Conservation (phyloP, 2,113 vertebrate species). For the Acinonyx jubatus region DNA sequence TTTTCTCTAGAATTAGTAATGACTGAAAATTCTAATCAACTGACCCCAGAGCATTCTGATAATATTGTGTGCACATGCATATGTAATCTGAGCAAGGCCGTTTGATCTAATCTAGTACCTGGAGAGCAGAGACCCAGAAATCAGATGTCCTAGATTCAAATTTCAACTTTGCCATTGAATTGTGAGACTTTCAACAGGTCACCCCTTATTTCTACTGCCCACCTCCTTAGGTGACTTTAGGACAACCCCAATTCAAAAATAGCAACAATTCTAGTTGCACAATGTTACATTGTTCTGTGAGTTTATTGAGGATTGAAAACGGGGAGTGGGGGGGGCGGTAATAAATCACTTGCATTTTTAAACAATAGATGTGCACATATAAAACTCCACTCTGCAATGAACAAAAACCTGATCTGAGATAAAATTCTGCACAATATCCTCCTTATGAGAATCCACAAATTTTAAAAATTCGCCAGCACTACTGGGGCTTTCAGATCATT, state of each 20-base stretch:
- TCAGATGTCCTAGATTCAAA: neutral
- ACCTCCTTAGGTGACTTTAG: neutral
- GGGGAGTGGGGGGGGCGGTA: neutral
- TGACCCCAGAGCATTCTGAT: neutral
- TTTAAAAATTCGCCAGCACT: neutral
- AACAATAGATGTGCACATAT: neutral
- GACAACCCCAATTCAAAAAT: neutral
- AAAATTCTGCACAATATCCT: constrained; percentile 47
- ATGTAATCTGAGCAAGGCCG: neutral
- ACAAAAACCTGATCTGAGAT: constrained; percentile 27
- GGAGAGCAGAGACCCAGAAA: constrained; percentile 29
- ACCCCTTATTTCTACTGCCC: neutral
- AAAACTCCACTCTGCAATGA: constrained; percentile 29
- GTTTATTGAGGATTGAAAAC: neutral
- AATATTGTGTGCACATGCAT: neutral
- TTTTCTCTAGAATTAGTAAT: neutral
- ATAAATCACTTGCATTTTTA: constrained; percentile 26
- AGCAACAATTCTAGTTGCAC: neutral
- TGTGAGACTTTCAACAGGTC: constrained; percentile 7
- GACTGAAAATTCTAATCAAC: constrained; percentile 13
- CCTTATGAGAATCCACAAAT: constrained; percentile 1
- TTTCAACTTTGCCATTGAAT: neutral
- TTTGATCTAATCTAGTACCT: constrained; percentile 51
- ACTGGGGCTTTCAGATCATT: neutral
- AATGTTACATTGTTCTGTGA: neutral